phyloP scores from a whole-genome alignment of 2,113 vertebrate genomes.

The Copsychus sechellarum region DNA sequence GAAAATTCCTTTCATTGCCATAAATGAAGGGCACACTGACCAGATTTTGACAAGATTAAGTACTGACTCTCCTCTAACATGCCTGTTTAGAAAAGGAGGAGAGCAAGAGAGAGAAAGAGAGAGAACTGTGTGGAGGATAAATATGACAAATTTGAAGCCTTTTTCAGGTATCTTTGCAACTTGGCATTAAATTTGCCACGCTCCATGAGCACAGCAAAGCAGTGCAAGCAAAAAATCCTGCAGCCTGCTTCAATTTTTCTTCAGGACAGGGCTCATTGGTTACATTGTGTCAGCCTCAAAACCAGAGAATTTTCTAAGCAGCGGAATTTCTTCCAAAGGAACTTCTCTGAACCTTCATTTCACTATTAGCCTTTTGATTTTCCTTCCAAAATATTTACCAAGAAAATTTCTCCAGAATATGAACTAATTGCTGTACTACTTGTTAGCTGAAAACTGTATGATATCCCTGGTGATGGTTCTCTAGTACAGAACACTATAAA shows the following conservation, averaged over 20 bases:
- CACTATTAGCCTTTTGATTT: background rate
- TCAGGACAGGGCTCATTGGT: constrained; percentile 53
- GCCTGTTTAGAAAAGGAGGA: background rate
- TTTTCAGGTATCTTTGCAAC: constrained; percentile 52
- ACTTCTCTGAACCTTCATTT: background rate
- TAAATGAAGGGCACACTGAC: constrained; percentile 61
- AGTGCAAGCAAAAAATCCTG: constrained; percentile 33
- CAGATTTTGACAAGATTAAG: constrained; percentile 58
- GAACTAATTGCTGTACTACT: background rate
- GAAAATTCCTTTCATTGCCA: constrained; percentile 74
- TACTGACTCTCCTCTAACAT: constrained; percentile 11
- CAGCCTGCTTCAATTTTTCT: constrained; percentile 61
- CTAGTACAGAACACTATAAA: background rate
- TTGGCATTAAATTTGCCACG: constrained; percentile 25
- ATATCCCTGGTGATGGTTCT: background rate
- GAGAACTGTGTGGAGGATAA: constrained; percentile 28
- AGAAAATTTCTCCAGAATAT: background rate
- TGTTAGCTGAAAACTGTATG: background rate
- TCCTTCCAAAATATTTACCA: background rate
- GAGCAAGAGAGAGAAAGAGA: background rate
- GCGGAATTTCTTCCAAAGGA: background rate
- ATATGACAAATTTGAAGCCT: constrained; percentile 58
- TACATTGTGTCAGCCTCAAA: constrained; percentile 54
- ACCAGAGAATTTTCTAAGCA: constrained; percentile 24
- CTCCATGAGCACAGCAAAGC: background rate